Evolutionary conservation across 2,113 vertebrate species (phyloP).

Genomic region (Alectura lathami): DNA sequence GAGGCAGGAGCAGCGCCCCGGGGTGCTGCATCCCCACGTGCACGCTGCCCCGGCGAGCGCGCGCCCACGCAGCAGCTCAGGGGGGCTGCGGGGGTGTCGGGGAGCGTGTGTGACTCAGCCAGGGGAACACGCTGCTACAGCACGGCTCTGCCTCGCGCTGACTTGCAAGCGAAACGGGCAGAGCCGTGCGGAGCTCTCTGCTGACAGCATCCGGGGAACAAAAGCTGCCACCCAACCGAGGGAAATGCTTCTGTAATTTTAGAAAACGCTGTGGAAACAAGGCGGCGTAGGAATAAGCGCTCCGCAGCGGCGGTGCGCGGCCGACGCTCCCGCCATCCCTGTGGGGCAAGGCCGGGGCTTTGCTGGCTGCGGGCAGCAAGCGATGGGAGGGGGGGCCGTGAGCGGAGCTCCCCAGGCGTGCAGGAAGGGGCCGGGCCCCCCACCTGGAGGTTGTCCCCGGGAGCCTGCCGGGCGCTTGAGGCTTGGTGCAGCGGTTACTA

Average conservation of each 20-base stretch:
- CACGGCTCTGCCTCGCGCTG: background rate
- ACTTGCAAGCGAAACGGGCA: background rate
- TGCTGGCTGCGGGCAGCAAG: background rate
- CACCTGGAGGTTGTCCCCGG: background rate
- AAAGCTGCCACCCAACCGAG: background rate
- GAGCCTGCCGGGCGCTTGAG: background rate
- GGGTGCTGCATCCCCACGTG: background rate
- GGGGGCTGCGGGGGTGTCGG: constrained; percentile 41
- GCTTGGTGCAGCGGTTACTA: background rate
- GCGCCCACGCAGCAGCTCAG: background rate
- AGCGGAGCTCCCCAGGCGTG: background rate
- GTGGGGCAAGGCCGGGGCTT: background rate
- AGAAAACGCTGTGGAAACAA: constrained; percentile 5
- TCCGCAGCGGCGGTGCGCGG: background rate
- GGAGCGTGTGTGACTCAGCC: constrained; percentile 32
- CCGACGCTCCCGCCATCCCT: background rate
- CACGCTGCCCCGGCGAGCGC: background rate
- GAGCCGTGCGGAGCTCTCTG: background rate
- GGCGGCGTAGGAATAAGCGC: background rate
- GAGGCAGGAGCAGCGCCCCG: background rate
- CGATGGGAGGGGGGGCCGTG: background rate
- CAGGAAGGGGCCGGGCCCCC: background rate
- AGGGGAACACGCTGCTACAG: constrained; percentile 3
- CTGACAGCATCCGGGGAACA: constrained; percentile 6
- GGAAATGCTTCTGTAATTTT: constrained; percentile 14